Percentiles rank a stretch among this genome's conserved stretches.
phyloP scores from a whole-genome alignment of 2,113 vertebrate genomes.

The Ammospiza nelsoni region DNA sequence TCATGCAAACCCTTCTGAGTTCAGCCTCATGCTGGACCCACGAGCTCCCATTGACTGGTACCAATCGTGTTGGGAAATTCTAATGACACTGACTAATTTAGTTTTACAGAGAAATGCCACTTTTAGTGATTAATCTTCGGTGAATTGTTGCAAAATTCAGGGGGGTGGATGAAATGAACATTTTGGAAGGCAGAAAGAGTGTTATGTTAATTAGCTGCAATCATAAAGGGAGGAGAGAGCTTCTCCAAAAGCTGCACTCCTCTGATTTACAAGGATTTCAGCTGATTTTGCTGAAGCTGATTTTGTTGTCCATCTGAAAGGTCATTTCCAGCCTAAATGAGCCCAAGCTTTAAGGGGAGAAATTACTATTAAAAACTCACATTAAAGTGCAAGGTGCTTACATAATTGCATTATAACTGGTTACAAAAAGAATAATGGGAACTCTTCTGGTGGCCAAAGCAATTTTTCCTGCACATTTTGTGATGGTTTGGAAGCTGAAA shows the following conservation, averaged over 20 bases:
- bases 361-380: not conserved
- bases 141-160: not conserved
- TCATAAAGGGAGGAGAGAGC: conserved; percentile 3
- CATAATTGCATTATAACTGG: not conserved
- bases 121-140: not conserved
- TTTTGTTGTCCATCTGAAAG: not conserved
- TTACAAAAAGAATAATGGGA: not conserved
- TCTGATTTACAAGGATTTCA: conserved; percentile 42
- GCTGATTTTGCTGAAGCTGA: conserved; percentile 26
- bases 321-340: not conserved
- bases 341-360: not conserved
- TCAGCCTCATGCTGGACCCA: not conserved
- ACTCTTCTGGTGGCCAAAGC: not conserved
- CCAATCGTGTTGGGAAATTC: not conserved
- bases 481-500: not conserved
- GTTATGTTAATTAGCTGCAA: conserved; percentile 33
- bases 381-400: not conserved
- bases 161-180: not conserved
- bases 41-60: not conserved
- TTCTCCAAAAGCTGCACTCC: not conserved
- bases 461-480: not conserved
- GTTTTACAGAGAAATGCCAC: not conserved
- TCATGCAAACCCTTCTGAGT: not conserved
- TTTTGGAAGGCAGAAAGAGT: conserved; percentile 16
- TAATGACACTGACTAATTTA: not conserved